Percentiles rank a stretch among this genome's conserved stretches.
phyloP scores from a whole-genome alignment of 2,888 invertebrate genomes.

The Hirtodrosophila histrioides region DNA sequence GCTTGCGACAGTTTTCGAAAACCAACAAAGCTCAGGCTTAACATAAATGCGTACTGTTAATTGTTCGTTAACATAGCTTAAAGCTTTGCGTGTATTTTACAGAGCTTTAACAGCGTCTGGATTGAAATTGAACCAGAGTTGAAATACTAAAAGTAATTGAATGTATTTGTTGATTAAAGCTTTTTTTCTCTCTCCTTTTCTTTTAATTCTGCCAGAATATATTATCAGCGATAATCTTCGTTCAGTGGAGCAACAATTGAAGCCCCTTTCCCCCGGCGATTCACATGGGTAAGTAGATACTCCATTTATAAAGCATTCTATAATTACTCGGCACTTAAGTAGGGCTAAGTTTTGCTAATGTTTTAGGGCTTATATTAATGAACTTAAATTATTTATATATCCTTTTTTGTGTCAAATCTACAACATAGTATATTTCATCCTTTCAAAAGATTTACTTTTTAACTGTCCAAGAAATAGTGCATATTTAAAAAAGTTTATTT shows the following conservation, averaged over 20 bases:
- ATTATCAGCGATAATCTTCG: conserved; percentile 85
- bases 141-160: too few species aligned
- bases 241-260: conserved; percentile 85
- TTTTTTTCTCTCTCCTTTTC: not conserved
- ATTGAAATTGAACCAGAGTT: too few species aligned
- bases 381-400: too few species aligned
- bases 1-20: not conserved
- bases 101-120: too few species aligned
- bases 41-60: not conserved
- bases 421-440: too few species aligned
- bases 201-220: conserved; percentile 84
- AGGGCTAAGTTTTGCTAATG: not conserved
- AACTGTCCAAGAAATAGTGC: too few species aligned
- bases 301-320: not conserved
- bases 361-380: too few species aligned
- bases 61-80: too few species aligned
- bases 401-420: too few species aligned
- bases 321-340: conserved; percentile 37
- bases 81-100: too few species aligned
- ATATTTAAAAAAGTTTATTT: too few species aligned
- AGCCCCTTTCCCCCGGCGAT: conserved; percentile 83
- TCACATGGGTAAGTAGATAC: conserved; percentile 85
- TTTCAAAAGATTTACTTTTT: too few species aligned
- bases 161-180: not conserved
- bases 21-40: not conserved